These are phyloP conservation scores for Pachypeltis micranthus DNA, from an alignment of 1,140 invertebrate genomes.

Conservation along the genomic window DNA sequence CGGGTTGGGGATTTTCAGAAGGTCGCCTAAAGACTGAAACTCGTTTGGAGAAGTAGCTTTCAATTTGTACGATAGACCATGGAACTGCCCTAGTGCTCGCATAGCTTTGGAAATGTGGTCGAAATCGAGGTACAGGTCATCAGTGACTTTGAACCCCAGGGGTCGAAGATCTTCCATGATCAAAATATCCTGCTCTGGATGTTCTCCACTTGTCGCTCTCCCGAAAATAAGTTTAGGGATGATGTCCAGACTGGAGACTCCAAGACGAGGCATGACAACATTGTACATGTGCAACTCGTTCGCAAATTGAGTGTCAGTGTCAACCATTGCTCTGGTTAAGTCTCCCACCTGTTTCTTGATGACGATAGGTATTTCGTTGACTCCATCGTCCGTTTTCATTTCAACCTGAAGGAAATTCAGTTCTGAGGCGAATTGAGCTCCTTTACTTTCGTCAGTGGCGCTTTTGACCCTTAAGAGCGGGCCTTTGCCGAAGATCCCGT, in stretches of 20 bases:
- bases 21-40: conserved; percentile 19
- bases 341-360: neutral
- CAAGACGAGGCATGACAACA: conserved; percentile 16
- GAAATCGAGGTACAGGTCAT: neutral
- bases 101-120: neutral
- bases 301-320: conserved; percentile 16
- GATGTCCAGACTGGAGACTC: neutral
- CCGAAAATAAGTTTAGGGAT: conserved; percentile 23
- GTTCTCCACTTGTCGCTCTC: conserved; percentile 2
- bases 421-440: neutral
- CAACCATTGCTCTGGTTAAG: neutral
- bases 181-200: conserved; percentile 25
- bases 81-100: neutral
- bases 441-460: neutral
- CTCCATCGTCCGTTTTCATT: neutral
- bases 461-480: neutral
- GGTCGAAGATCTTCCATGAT: conserved; percentile 32
- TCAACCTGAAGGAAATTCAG: neutral
- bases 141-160: conserved; percentile 18
- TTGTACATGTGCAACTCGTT: conserved; percentile 24
- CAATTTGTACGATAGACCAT: neutral
- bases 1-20: conserved; percentile 3
- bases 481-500: neutral
- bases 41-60: neutral
- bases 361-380: neutral